Evolutionary conservation across 2,113 vertebrate species (phyloP), one percentile per base, ranked within the genome.

Genomic region (Arothron firmamentum): DNA sequence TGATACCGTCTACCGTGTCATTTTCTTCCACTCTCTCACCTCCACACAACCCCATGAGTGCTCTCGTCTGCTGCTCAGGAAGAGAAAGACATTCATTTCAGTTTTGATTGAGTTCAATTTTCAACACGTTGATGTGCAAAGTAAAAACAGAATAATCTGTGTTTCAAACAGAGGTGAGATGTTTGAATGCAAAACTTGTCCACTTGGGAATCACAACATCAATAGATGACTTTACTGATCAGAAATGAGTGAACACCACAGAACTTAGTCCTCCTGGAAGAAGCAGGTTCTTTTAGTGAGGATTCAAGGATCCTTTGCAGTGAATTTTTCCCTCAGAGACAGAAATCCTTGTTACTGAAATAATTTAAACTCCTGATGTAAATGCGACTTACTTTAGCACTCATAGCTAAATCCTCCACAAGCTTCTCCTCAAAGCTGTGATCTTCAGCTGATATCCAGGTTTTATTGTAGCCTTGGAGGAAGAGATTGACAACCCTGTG

Each of bases 401-500:
- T 19, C 88, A 98, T 95, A 65, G 96, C 92, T 87, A 98, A 92
- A 75, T 97, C 94, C 88, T 97, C 94, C 74, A 97, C 93, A 52
- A 98, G 88, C 65, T 91, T 94, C 75, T 97, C 94, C 86, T 96
- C 93, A 83, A 93, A 94, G 79, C 90, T 93, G 62, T 93, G 90
- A 18, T 93, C 92, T 75, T 95, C 94, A 50, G 91, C 90, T 67
- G 94, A 94, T 80, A 98, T 93, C 96, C 96, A 98, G 47, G 91
- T 91, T 83, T 94, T 96, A 63, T 93, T 94, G 85, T 96, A 98
- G 63, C 94, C 93, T 88, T 95, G 94, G 76, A 98, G 92, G 80
- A 98, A 98, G 46, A 98, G 90, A 78, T 98, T 97, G 81, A 96
- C 90, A 0, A 93, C 96, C 73, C 94, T 91, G 70, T 98, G 96